A percentile compares a stretch with the other conserved stretches of the same genome.
These are phyloP conservation scores for Mantis religiosa DNA, from an alignment of 2,888 invertebrate species.

Conservation along the genomic window DNA sequence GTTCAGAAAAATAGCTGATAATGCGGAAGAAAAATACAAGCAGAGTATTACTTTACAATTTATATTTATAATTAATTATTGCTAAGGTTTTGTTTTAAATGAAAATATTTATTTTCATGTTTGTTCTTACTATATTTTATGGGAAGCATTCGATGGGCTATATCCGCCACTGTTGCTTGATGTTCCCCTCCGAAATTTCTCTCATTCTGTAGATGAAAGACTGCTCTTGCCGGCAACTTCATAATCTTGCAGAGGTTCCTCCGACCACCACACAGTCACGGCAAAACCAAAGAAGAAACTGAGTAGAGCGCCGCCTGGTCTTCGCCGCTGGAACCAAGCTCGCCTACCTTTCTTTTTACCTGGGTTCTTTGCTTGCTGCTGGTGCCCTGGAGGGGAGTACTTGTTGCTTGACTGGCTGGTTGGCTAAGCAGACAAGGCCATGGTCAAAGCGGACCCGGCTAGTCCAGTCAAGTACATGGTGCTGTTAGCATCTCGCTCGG, in stretches of 20 bases:
- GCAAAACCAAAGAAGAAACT: constrained; percentile 3
- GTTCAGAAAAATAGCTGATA: too few species aligned
- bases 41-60: too few species aligned
- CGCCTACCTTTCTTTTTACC: constrained; percentile 19
- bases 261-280: not conserved
- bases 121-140: not conserved
- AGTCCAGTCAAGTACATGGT: constrained; percentile 9
- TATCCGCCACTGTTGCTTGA: not conserved
- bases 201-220: not conserved
- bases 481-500: not conserved
- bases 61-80: too few species aligned
- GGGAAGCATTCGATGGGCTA: not conserved
- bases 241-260: not conserved
- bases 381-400: not conserved
- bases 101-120: not conserved
- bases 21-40: too few species aligned
- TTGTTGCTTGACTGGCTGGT: constrained; percentile 19
- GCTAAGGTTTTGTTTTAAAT: not conserved
- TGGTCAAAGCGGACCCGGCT: constrained; percentile 21
- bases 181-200: not conserved
- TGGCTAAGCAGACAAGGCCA: constrained; percentile 20
- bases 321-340: constrained; percentile 8
- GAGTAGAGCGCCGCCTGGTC: constrained; percentile 16
- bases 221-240: not conserved
- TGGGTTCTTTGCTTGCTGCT: constrained; percentile 10